Base-by-base conservation (phyloP, 2,797 vertebrate genomes). In the Limnodromus scolopaceus region DNA sequence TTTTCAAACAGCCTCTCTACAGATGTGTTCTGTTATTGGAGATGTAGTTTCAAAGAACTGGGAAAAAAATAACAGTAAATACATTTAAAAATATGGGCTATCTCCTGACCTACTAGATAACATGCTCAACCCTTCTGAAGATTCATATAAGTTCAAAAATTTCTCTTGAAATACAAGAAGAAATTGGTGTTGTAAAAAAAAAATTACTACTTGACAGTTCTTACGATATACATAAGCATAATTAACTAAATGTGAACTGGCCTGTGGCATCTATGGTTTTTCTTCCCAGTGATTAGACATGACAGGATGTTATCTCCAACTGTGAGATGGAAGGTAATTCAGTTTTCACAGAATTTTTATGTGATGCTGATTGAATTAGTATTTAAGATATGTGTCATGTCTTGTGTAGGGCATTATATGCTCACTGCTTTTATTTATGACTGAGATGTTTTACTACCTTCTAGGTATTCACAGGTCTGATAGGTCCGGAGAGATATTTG, bases 271-370 rank as follows among this genome's bases (percentile, higher is more conserved):
- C 83, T 92, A 55, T 95, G 80, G 78, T 0, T 90, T 97, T 98
- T 98, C 97, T 92, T 48, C 77, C 72, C 61, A 70, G 32, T 68
- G 41, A 96, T 98, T 97, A 97, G 70, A 96, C 79, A 81, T 97
- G 97, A 95, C 92, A 97, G 84, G 95, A 95, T 96, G 87, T 96
- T 98, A 96, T 97, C 95, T 96, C 89, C 87, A 85, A 93, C 91
- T 94, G 91, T 96, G 93, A 97, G 88, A 97, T 87, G 91, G 93
- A 92, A 97, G 76, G 72, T 93, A 96, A 98, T 97, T 97, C 84
- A 60, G 74, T 98, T 98, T 97, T 94, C 92, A 95, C 41, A 93
- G 93, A 96, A 96, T 72, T 91, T 97, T 96, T 92, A 94, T 96
- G 82, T 94, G 89, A 94, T 91, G 60, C 20, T 95, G 91, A 97